Conservation (phyloP, 2,797 vertebrate genomes). For the Crocidura indochinensis region DNA sequence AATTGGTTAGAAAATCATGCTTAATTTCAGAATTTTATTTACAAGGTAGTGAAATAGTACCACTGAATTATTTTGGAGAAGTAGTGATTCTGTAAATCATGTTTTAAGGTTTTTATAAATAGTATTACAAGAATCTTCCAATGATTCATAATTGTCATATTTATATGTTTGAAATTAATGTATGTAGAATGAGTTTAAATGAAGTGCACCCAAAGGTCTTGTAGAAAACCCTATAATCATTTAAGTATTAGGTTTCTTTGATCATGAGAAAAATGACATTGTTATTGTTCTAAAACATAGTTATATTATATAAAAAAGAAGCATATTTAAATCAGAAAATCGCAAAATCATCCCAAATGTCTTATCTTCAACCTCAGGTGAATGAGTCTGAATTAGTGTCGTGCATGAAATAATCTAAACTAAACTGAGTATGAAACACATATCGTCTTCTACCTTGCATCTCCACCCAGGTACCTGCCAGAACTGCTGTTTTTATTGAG, state of each 20-base stretch:
- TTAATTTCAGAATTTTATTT: constrained; percentile 58
- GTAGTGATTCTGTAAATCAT: too few relatives aligned
- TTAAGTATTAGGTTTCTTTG: constrained; percentile 60
- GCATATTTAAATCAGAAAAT: constrained; percentile 68
- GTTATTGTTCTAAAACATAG: background rate
- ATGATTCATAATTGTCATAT: constrained; percentile 38
- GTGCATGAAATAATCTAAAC: too few relatives aligned
- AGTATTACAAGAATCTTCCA: background rate
- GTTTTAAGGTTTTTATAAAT: too few relatives aligned
- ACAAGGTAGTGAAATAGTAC: background rate
- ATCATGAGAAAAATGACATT: constrained; percentile 59
- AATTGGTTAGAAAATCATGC: constrained; percentile 27
- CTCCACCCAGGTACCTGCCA: too few relatives aligned
- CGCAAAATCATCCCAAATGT: background rate
- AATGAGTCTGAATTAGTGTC: too few relatives aligned
- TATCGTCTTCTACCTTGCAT: too few relatives aligned
- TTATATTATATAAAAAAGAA: constrained; percentile 60
- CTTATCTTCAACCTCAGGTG: too few relatives aligned
- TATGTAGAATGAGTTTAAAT: constrained; percentile 70
- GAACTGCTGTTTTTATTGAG: too few relatives aligned
- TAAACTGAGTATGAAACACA: too few relatives aligned
- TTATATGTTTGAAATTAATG: constrained; percentile 43
- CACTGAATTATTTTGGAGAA: too few relatives aligned
- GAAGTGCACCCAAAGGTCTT: constrained; percentile 43
- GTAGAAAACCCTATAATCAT: constrained; percentile 46